Percentiles rank a stretch among this genome's conserved stretches.
Evolutionary conservation across 2,888 invertebrate genomes (phyloP).

Genomic region (Drosophila dives): DNA sequence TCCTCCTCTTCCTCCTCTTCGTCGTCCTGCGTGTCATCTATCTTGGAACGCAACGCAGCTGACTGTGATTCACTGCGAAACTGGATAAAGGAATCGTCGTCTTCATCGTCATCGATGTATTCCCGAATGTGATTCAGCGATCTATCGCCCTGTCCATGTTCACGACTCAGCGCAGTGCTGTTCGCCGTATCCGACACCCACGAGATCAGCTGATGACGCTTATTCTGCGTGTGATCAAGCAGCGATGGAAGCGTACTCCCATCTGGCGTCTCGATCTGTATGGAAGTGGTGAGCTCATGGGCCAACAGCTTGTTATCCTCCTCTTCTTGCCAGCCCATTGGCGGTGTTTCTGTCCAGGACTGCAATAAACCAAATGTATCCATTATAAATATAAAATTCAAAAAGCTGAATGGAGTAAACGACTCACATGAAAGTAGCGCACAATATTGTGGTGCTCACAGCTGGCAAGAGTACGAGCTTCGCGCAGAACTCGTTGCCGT

Average conservation of each 20-base stretch:
- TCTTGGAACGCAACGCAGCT: conserved; percentile 61
- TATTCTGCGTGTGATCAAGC: conserved; percentile 59
- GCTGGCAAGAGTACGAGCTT: conserved; percentile 97
- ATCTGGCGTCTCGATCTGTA: conserved; percentile 84
- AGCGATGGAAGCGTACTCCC: conserved; percentile 75
- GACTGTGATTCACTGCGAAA: conserved; percentile 83
- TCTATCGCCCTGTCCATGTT: conserved; percentile 40
- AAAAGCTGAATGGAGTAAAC: conserved; percentile 85
- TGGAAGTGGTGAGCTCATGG: conserved; percentile 82
- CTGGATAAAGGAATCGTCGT: conserved; percentile 82
- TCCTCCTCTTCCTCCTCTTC: neutral
- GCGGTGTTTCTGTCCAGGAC: conserved; percentile 98
- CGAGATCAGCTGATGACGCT: conserved; percentile 70
- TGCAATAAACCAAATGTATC: conserved; percentile 86
- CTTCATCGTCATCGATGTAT: conserved; percentile 65
- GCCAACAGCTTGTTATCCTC: conserved; percentile 87
- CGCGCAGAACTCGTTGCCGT: conserved; percentile 95
- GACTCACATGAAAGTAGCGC: conserved; percentile 88
- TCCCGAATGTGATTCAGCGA: conserved; percentile 40
- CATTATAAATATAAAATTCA: conserved; percentile 80
- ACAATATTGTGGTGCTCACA: conserved; percentile 98
- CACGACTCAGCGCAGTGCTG: conserved; percentile 71
- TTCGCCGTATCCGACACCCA: conserved; percentile 79
- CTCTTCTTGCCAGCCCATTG: conserved; percentile 93
- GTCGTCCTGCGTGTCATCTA: conserved; percentile 22